Base-by-base conservation (phyloP, 2,888 invertebrate genomes). In the Crocallis elinguaria region DNA sequence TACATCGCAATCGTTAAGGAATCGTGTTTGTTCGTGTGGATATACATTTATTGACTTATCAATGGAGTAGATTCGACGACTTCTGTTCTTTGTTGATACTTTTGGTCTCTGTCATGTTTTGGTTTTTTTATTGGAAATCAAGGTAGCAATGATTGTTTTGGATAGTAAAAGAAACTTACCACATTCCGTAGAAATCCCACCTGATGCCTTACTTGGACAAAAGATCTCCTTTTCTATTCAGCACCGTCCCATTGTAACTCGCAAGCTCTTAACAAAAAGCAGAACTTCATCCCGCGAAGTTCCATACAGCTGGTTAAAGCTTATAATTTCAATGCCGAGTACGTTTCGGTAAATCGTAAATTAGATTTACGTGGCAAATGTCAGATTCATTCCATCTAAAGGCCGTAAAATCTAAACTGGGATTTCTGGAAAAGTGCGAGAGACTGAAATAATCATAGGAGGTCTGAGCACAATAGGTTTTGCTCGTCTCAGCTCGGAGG, bases 391-490 rank as follows among this genome's bases (percentile, higher is more conserved):
- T 82, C 73, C 79, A 76, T 76, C 71, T 77, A 68, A 66, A 69
- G 65, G 71, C 79, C 73, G 79, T 87, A 84, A 88, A 88, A 79
- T 76, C 71, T 77, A 73, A 78, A 79, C 73, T 82, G 75, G 73
- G 76, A 83, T 86, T 88, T 84, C 79, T 85, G 80, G 83, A 88
- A 85, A 88, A 86, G 79, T 84, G 81, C 80, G 73, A 82, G 73
- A 76, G 78, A 75, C 77, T 84, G 81, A 84, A 88, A 88, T 89
- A 89, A 88, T 89, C 90, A 84, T 88, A 90, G 90, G 90, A 89
- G 90, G 90, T 90, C 90, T 79, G 65, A 66, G 83, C 78, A 90
- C 90, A 91, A 91, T 90, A 86, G 88, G 80, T 77, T 78, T 82
- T 75, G 83, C 83, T 82, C 86, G 85, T 88, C 88, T 79, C 79